Conservation (phyloP, 2,888 invertebrate genomes). For the Idaea aversata region DNA sequence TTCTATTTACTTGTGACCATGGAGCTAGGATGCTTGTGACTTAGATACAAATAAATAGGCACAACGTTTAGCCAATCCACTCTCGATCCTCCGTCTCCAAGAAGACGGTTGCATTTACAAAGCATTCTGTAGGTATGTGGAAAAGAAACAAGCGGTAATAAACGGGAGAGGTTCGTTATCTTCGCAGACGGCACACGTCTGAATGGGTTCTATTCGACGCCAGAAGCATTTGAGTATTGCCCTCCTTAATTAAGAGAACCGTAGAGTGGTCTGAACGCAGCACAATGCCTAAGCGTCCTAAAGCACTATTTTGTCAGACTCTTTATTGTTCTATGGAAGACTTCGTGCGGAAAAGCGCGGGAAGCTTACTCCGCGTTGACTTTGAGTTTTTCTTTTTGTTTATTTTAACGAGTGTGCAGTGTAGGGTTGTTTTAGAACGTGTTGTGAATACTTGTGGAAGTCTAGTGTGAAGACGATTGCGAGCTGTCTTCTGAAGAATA, state of each 20-base stretch:
- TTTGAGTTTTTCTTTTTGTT: slow-evolving; percentile 27
- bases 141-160: slow-evolving; percentile 60
- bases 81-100: neutral
- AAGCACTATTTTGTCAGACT: slow-evolving; percentile 46
- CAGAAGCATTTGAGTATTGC: slow-evolving; percentile 64
- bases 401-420: slow-evolving; percentile 9
- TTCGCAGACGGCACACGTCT: slow-evolving; percentile 65
- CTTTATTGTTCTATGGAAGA: slow-evolving; percentile 59
- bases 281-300: slow-evolving; percentile 48
- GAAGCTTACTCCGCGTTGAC: slow-evolving; percentile 27
- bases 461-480: neutral
- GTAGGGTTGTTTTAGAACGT: slow-evolving; percentile 8
- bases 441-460: neutral
- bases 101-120: neutral
- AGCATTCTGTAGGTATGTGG: neutral
- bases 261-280: slow-evolving; percentile 66
- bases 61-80: neutral
- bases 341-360: slow-evolving; percentile 49
- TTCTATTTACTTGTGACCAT: neutral
- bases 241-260: slow-evolving; percentile 74
- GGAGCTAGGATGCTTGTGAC: no score
- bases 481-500: neutral
- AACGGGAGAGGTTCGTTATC: slow-evolving; percentile 71
- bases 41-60: neutral
- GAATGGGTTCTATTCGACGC: slow-evolving; percentile 59